Evolutionary conservation across 2,888 invertebrate species (phyloP).

Genomic region (Busseola fusca): DNA sequence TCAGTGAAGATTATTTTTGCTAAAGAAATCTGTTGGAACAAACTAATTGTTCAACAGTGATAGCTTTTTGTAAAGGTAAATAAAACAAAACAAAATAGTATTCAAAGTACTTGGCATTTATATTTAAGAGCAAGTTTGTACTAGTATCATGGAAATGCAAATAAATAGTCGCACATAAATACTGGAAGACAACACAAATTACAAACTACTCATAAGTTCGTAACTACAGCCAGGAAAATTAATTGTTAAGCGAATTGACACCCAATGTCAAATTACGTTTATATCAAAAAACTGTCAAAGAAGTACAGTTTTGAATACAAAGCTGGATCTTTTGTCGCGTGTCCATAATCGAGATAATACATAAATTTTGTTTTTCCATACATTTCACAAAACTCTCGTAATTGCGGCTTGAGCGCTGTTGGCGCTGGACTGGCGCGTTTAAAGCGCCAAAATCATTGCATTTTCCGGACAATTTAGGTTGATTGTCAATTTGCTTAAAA

Average conservation of each 20-base stretch:
- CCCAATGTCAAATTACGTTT: background rate
- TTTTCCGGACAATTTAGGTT: background rate
- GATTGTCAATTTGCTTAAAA: background rate
- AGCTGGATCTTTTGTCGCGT: too few species aligned
- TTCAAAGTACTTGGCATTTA: slow-evolving; percentile 50
- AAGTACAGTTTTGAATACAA: background rate
- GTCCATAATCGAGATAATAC: too few species aligned
- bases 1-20: background rate
- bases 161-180: slow-evolving; percentile 60
- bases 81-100: slow-evolving; percentile 31
- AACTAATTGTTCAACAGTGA: background rate
- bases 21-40: background rate
- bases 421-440: too few species aligned
- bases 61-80: slow-evolving; percentile 6
- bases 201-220: slow-evolving; percentile 24
- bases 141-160: slow-evolving; percentile 72
- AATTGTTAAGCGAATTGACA: background rate
- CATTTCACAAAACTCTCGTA: background rate
- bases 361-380: background rate
- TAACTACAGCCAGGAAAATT: slow-evolving; percentile 12
- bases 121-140: slow-evolving; percentile 72
- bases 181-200: slow-evolving; percentile 69
- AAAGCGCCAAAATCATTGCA: background rate
- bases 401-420: background rate
- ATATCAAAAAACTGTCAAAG: background rate